Percentiles rank a stretch among this genome's conserved stretches.
Conservation (phyloP, 2,888 invertebrate genomes). For the Microplitis manilae region DNA sequence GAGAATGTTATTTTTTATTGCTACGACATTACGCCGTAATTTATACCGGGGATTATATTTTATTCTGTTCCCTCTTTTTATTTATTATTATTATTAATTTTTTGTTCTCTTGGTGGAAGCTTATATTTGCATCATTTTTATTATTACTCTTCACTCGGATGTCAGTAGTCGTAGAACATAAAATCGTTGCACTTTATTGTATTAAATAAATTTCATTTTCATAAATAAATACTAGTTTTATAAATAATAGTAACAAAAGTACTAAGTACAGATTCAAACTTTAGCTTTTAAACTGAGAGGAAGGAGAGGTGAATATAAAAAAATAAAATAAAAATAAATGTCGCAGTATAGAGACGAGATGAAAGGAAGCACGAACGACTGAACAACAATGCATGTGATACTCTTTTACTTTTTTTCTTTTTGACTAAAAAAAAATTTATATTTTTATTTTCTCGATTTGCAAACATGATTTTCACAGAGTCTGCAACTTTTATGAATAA, state of each 20-base stretch:
- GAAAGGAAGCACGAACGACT: constrained; percentile 33
- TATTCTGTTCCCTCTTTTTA: constrained; percentile 44
- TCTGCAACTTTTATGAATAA: constrained; percentile 25
- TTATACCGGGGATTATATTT: constrained; percentile 41
- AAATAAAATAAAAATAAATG: constrained; percentile 39
- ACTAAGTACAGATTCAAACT: constrained; percentile 48
- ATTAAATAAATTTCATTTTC: not conserved
- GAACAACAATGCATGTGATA: constrained; percentile 23
- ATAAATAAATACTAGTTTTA: constrained; percentile 26
- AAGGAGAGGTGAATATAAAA: constrained; percentile 61
- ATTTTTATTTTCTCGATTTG: constrained; percentile 34
- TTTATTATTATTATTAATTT: constrained; percentile 22
- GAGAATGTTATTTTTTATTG: constrained; percentile 38
- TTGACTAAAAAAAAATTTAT: constrained; percentile 15
- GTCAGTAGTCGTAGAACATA: constrained; percentile 22
- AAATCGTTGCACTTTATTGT: constrained; percentile 13
- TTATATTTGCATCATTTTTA: constrained; percentile 25
- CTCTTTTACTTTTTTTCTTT: constrained; percentile 43
- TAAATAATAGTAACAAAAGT: constrained; percentile 54
- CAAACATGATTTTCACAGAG: constrained; percentile 26
- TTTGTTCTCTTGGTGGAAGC: constrained; percentile 31
- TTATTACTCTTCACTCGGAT: constrained; percentile 8
- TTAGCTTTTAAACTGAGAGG: constrained; percentile 70
- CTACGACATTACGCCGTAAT: constrained; percentile 22
- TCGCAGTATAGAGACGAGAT: constrained; percentile 29